These are phyloP conservation scores for Catamblyrhynchus diadema DNA, from an alignment of 2,797 vertebrate species.

Conservation along the genomic window DNA sequence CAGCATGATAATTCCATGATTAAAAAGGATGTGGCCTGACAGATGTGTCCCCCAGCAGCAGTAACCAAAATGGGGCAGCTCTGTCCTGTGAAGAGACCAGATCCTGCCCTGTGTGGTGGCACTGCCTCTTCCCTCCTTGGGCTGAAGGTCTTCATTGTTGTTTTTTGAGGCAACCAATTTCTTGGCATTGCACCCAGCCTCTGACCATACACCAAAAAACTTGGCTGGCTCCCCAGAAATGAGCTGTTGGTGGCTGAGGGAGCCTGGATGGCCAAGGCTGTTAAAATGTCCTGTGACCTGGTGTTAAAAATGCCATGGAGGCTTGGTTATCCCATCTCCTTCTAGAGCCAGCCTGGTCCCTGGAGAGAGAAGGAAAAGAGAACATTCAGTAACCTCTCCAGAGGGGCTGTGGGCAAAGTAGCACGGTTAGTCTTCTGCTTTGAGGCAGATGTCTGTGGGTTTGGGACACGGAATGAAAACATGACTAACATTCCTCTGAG, in stretches of 20 bases:
- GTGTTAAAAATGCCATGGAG: accelerated
- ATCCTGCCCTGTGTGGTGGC: neutral
- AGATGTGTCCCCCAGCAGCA: neutral
- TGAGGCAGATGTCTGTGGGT: neutral
- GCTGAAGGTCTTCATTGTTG: neutral
- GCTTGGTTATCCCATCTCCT: neutral
- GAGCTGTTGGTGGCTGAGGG: accelerated
- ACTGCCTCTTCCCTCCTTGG: neutral
- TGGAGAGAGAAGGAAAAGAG: neutral
- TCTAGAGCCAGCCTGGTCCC: neutral
- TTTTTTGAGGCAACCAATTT: neutral
- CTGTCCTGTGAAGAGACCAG: neutral
- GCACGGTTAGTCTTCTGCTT: neutral
- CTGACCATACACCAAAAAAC: neutral
- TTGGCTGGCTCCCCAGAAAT: neutral
- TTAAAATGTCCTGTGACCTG: neutral
- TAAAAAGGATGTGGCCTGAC: neutral
- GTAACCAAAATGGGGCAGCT: neutral
- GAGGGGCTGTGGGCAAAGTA: neutral
- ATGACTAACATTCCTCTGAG: neutral
- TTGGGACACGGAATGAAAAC: neutral
- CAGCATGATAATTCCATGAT: neutral
- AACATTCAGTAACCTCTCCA: neutral
- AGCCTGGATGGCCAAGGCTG: neutral
- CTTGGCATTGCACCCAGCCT: neutral